phyloP scores from a whole-genome alignment of 2,113 vertebrate species.

The Lycaon pictus region DNA sequence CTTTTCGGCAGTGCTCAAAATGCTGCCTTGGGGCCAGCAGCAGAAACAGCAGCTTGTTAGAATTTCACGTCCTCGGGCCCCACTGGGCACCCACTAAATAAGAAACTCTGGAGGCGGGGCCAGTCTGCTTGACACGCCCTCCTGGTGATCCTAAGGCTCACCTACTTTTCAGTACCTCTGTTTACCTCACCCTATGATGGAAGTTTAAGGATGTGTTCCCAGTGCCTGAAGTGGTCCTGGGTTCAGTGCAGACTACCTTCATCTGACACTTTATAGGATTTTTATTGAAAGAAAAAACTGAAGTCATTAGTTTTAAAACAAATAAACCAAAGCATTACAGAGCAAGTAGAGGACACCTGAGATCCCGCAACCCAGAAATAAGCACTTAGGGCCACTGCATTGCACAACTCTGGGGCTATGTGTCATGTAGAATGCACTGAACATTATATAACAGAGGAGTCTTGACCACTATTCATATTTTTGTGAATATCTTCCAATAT shows the following conservation, averaged over 20 bases:
- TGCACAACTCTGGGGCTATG: rapidly evolving
- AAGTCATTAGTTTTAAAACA: not conserved
- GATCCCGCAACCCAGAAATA: not conserved
- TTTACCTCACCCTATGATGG: rapidly evolving
- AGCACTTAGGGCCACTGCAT: not conserved
- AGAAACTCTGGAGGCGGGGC: not conserved
- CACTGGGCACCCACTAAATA: not conserved
- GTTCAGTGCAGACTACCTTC: not conserved
- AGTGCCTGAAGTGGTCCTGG: not conserved
- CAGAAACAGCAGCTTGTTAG: not conserved
- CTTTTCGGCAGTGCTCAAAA: rapidly evolving
- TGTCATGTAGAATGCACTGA: not conserved
- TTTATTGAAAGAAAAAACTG: not conserved
- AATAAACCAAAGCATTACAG: not conserved
- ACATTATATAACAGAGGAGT: no score
- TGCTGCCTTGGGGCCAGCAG: rapidly evolving
- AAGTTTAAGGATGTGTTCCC: not conserved
- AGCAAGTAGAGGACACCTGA: not conserved
- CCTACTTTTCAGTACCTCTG: not conserved
- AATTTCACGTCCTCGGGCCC: rapidly evolving
- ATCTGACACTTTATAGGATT: not conserved
- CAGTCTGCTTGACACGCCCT: not conserved
- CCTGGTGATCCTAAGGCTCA: not conserved
- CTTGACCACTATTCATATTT: not conserved
- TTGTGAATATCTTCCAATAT: not conserved